Conservation (phyloP, 2,888 invertebrate genomes). For the Drosophila nr. medialis region DNA sequence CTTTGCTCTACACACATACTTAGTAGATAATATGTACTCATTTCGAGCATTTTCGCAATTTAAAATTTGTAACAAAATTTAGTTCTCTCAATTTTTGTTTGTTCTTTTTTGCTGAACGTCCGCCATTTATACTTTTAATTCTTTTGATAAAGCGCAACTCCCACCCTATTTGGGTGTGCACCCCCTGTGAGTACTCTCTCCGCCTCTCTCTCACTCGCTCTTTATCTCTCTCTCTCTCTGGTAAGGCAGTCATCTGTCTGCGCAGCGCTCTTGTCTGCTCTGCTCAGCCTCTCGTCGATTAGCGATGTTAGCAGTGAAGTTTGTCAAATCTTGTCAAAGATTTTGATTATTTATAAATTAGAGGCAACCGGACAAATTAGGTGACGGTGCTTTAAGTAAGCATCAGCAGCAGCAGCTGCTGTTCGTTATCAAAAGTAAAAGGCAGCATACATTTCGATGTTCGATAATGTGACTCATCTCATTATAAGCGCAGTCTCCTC, state of each 20-base stretch:
- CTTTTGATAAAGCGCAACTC: conserved; percentile 69
- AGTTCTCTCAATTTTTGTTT: background rate
- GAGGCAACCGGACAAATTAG: conserved; percentile 36
- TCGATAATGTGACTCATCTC: conserved; percentile 43
- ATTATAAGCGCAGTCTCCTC: conserved; percentile 7
- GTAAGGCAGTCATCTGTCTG: conserved; percentile 17
- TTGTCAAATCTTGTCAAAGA: conserved; percentile 20
- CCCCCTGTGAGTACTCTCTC: conserved; percentile 26
- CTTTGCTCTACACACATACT: background rate
- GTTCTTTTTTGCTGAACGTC: conserved; percentile 30
- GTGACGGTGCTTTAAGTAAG: conserved; percentile 13
- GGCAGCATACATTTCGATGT: conserved; percentile 12
- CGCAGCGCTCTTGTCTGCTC: conserved; percentile 16
- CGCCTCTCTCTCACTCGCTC: conserved; percentile 14
- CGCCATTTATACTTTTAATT: conserved; percentile 72
- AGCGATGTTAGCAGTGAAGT: background rate
- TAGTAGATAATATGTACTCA: background rate
- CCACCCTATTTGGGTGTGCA: conserved; percentile 60
- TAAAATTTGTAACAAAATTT: background rate
- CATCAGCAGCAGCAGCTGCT: conserved; percentile 8
- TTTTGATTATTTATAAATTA: conserved; percentile 48
- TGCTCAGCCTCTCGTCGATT: conserved; percentile 18
- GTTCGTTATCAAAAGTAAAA: conserved; percentile 22
- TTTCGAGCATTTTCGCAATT: background rate
- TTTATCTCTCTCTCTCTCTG: background rate